Conservation (phyloP, 2,888 invertebrate species). For the Zygogramma bicolorata region DNA sequence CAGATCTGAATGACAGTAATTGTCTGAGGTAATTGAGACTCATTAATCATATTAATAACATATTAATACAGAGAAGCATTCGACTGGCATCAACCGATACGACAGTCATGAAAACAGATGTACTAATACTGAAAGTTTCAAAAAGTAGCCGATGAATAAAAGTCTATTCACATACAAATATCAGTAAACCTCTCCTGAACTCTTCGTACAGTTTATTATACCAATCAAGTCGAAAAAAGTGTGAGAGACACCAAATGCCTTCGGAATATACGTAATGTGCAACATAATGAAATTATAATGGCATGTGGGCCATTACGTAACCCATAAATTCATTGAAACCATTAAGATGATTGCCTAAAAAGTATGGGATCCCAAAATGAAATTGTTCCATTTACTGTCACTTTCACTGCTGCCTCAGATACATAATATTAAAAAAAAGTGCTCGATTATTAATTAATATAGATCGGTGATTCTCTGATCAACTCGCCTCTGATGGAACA, state of each 20-base stretch:
- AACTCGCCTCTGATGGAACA: background rate
- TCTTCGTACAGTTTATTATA: background rate
- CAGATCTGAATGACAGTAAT: no score
- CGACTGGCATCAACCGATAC: no score
- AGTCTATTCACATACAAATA: no score
- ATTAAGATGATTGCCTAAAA: conserved; percentile 13
- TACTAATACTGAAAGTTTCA: no score
- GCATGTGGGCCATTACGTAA: conserved; percentile 9
- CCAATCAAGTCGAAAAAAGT: background rate
- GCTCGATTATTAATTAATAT: background rate
- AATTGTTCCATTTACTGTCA: conserved; percentile 13
- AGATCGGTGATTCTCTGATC: background rate
- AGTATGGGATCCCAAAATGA: background rate
- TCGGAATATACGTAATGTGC: background rate
- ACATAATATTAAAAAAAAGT: background rate
- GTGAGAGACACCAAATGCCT: background rate
- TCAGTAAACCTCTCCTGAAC: no score
- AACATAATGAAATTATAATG: no score
- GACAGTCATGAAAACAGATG: no score
- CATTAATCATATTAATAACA: no score
- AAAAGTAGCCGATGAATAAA: no score
- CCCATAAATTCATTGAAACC: background rate
- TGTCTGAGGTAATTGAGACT: no score
- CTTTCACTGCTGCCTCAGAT: conserved; percentile 11
- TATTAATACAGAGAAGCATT: no score